Evolutionary conservation across 2,888 invertebrate species (phyloP).

Genomic region (Amphipyra tragopoginis): DNA sequence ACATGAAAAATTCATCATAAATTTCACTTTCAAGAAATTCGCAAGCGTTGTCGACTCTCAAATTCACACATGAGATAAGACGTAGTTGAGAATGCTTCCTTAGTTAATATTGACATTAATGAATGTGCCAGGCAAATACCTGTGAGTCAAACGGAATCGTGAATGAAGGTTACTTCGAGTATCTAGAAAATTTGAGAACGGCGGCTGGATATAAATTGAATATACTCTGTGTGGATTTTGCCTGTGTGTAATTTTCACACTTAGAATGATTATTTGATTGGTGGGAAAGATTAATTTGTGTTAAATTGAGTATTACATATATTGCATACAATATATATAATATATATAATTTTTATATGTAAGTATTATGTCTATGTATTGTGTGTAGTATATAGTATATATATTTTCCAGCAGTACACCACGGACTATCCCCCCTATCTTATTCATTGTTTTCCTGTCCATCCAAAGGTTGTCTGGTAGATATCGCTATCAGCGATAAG

Average conservation of each 20-base stretch:
- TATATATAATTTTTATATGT: too few species aligned
- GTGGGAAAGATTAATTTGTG: slow-evolving; percentile 11
- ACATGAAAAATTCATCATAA: slow-evolving; percentile 53
- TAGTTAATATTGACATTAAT: slow-evolving; percentile 70
- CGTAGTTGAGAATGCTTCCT: slow-evolving; percentile 53
- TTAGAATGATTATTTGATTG: background rate
- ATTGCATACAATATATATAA: too few species aligned
- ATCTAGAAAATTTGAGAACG: slow-evolving; percentile 45
- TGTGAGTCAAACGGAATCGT: slow-evolving; percentile 58
- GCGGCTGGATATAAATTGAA: slow-evolving; percentile 37
- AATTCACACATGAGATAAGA: slow-evolving; percentile 49
- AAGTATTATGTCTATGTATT: too few species aligned
- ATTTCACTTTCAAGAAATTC: slow-evolving; percentile 38
- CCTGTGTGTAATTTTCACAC: slow-evolving; percentile 3
- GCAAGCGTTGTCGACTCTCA: slow-evolving; percentile 18
- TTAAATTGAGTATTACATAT: slow-evolving; percentile 12
- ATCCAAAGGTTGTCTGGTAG: too few species aligned
- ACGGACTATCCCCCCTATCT: too few species aligned
- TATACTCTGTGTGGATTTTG: slow-evolving; percentile 24
- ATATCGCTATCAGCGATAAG: too few species aligned
- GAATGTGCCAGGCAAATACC: slow-evolving; percentile 65
- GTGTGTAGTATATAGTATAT: too few species aligned
- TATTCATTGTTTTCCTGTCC: too few species aligned
- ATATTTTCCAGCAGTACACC: too few species aligned
- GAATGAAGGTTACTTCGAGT: slow-evolving; percentile 57